Evolutionary conservation across 2,888 invertebrate species (phyloP).

Genomic region (Trichopria drosophilae): DNA sequence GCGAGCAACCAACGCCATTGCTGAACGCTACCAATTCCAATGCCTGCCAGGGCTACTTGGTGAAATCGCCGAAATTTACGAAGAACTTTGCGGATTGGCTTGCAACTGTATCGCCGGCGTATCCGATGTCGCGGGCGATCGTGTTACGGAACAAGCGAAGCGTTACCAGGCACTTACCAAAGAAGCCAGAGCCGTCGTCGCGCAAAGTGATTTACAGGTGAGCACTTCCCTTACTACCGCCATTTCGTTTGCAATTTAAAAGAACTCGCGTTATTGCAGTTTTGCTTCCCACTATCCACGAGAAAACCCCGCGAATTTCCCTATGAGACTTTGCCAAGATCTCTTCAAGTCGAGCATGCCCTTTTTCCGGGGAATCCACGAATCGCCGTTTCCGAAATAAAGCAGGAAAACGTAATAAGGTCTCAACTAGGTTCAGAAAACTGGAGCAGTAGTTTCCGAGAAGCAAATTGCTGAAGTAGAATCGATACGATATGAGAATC

Average conservation of each 20-base stretch:
- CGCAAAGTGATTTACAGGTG: slow-evolving; percentile 74
- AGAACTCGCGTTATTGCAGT: background rate
- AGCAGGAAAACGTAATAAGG: too few relatives aligned
- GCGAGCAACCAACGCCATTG: slow-evolving; percentile 89
- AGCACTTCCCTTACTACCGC: background rate
- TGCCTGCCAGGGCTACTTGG: slow-evolving; percentile 83
- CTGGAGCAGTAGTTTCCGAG: too few relatives aligned
- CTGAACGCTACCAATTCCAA: slow-evolving; percentile 83
- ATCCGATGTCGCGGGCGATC: slow-evolving; percentile 85
- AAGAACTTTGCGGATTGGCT: slow-evolving; percentile 72
- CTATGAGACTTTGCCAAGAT: too few relatives aligned
- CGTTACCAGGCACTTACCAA: slow-evolving; percentile 80
- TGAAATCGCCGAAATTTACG: slow-evolving; percentile 92
- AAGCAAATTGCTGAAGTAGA: too few relatives aligned
- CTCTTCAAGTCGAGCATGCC: too few relatives aligned
- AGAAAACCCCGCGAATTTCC: background rate
- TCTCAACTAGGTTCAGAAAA: too few relatives aligned
- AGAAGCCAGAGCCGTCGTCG: slow-evolving; percentile 76
- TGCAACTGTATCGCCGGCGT: slow-evolving; percentile 65
- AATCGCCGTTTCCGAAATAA: too few relatives aligned
- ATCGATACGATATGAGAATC: too few relatives aligned
- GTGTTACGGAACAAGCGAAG: slow-evolving; percentile 81
- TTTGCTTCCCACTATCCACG: background rate
- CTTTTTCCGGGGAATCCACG: too few relatives aligned
- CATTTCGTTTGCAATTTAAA: background rate